Evolutionary conservation across 2,797 vertebrate species (phyloP).

Genomic region (Propithecus deckenii): DNA sequence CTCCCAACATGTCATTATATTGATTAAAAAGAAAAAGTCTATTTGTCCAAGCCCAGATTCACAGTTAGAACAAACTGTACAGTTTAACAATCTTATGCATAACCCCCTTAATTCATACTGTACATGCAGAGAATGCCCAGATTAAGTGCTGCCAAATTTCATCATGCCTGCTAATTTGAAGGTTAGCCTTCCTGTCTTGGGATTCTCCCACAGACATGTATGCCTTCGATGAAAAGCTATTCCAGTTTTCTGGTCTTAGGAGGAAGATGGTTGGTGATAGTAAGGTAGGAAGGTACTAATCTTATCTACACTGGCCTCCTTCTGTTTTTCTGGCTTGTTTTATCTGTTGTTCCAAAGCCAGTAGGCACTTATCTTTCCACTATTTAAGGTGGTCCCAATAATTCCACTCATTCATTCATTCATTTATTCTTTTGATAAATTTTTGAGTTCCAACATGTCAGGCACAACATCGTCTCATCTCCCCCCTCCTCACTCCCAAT

Average conservation of each 20-base stretch:
- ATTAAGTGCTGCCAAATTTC: slow-evolving; percentile 34
- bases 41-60: slow-evolving; percentile 1
- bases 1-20: neutral
- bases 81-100: neutral
- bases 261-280: slow-evolving; percentile 2
- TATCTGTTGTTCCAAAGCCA: neutral
- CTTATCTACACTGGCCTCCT: slow-evolving; percentile 21
- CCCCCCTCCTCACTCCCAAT: neutral
- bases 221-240: neutral
- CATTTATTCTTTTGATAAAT: slow-evolving; percentile 7
- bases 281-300: slow-evolving; percentile 15
- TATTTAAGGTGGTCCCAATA: slow-evolving; percentile 39
- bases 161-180: neutral
- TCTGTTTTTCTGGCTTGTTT: slow-evolving; percentile 33
- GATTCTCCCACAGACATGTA: neutral
- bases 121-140: slow-evolving; percentile 1
- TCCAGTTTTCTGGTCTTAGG: neutral
- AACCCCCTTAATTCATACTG: neutral
- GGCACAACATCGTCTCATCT: neutral
- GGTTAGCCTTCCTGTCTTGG: slow-evolving; percentile 22
- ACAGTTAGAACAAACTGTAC: slow-evolving; percentile 33
- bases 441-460: neutral
- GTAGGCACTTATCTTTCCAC: neutral
- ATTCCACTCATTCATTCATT: slow-evolving; percentile 24
- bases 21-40: slow-evolving; percentile 6